These are phyloP conservation scores for Chloroceryle aenea DNA, from an alignment of 2,113 vertebrate species.

Conservation along the genomic window DNA sequence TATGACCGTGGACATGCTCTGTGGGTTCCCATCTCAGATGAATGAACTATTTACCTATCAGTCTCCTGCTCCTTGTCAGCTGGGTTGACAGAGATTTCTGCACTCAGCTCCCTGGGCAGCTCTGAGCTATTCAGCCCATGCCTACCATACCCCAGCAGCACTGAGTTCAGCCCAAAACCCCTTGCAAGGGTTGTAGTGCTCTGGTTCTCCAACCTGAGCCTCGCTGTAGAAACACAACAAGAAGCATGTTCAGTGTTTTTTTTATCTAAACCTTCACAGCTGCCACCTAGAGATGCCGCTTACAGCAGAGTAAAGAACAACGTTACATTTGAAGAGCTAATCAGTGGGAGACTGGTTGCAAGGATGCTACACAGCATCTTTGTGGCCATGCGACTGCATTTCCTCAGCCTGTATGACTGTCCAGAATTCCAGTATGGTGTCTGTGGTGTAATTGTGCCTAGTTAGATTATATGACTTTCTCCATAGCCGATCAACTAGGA, in stretches of 20 bases:
- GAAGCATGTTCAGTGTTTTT: neutral
- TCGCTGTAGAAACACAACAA: neutral
- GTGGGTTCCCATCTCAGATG: neutral
- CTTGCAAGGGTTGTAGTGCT: neutral
- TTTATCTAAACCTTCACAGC: neutral
- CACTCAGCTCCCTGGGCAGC: neutral
- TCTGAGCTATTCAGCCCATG: neutral
- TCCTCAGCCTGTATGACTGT: neutral
- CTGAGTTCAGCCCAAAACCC: neutral
- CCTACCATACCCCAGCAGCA: neutral
- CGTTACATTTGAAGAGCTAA: neutral
- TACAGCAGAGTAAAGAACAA: neutral
- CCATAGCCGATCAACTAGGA: neutral
- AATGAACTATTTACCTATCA: neutral
- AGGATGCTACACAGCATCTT: neutral
- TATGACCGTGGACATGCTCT: neutral
- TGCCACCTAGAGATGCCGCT: neutral
- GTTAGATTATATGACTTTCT: neutral
- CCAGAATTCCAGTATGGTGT: rapidly evolving
- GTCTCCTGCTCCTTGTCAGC: neutral
- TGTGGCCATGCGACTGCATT: rapidly evolving
- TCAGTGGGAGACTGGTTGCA: neutral
- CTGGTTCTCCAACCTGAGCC: neutral
- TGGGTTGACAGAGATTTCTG: neutral
- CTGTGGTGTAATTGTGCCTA: neutral